These are phyloP conservation scores for Ameiurus melas DNA, from an alignment of 2,113 vertebrate genomes.

Conservation along the genomic window DNA sequence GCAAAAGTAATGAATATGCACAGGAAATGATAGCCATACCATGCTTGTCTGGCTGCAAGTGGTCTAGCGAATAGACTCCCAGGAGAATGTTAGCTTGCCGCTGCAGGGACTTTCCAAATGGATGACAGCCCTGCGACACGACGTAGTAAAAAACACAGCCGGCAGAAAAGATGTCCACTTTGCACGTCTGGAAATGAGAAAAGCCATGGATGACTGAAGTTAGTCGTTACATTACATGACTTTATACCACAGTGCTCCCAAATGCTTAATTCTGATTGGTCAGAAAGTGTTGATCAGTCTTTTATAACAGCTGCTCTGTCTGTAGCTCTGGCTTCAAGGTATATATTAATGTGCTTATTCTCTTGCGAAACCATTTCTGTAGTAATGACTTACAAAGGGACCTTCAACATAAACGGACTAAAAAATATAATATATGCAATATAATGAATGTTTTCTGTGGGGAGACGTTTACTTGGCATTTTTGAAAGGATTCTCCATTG, in stretches of 20 bases:
- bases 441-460: too few species aligned
- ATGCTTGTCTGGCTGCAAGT: constrained; percentile 79
- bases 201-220: background rate
- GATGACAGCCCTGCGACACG: constrained; percentile 89
- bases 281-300: background rate
- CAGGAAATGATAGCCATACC: constrained; percentile 70
- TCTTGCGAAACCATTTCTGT: background rate
- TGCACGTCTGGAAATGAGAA: constrained; percentile 81
- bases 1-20: background rate
- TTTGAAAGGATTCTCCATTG: too few species aligned
- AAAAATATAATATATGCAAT: background rate
- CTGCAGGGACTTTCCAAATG: constrained; percentile 95
- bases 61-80: constrained; percentile 83
- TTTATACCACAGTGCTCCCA: background rate
- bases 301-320: too few species aligned
- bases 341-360: background rate
- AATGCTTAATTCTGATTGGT: background rate
- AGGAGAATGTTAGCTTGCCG: constrained; percentile 95
- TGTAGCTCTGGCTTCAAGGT: background rate
- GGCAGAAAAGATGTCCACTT: constrained; percentile 96
- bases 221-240: background rate
- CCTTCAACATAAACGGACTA: background rate
- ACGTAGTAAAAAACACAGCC: constrained; percentile 97
- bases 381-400: background rate
- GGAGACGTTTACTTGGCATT: too few species aligned